A percentile compares a stretch with the other conserved stretches of the same genome.
phyloP scores from a whole-genome alignment of 2,113 vertebrate species.

The Panurus biarmicus region DNA sequence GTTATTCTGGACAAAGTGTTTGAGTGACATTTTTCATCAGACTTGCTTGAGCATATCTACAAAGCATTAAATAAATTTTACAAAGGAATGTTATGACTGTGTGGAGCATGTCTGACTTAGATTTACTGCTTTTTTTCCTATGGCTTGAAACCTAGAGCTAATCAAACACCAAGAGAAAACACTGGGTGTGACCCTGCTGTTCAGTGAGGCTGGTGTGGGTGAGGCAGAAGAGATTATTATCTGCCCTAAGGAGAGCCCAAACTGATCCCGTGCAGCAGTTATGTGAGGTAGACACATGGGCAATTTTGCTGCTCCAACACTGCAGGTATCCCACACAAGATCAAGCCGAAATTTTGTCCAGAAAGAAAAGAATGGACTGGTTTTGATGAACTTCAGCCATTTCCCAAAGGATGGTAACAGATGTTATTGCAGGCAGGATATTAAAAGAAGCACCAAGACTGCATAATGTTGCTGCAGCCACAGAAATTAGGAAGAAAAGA shows the following conservation, averaged over 20 bases:
- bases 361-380: not conserved
- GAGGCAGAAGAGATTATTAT: not conserved
- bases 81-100: constrained; percentile 18
- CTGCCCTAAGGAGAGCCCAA: not conserved
- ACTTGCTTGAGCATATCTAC: constrained; percentile 32
- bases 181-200: not conserved
- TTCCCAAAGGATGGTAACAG: not conserved
- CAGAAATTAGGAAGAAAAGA: not conserved
- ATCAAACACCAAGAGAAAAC: not conserved
- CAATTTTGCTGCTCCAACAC: not conserved
- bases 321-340: fast-evolving
- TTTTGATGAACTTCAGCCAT: not conserved
- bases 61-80: constrained; percentile 43
- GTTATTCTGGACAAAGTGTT: constrained; percentile 15
- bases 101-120: constrained; percentile 17
- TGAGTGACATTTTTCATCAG: constrained; percentile 1
- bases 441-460: not conserved
- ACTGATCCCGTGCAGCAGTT: not conserved
- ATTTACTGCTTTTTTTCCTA: not conserved
- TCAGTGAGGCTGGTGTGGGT: not conserved
- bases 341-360: not conserved
- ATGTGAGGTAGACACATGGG: fast-evolving
- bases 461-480: not conserved
- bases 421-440: not conserved
- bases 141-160: not conserved